Evolutionary conservation across 2,888 invertebrate genomes (phyloP).

Genomic region (Lithophane socia): DNA sequence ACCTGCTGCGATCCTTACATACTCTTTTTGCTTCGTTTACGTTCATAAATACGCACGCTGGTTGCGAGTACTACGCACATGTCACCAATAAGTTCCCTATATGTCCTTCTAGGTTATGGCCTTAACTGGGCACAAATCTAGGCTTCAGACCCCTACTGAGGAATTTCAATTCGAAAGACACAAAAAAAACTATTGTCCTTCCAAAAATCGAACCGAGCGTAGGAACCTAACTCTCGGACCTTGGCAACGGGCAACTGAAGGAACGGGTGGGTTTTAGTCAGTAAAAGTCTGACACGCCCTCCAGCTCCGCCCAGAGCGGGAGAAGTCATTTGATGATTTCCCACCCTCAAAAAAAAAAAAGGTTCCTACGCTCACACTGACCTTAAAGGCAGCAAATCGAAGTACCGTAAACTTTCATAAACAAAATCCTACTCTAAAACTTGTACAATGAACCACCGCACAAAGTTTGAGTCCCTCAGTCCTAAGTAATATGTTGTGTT

Average conservation of each 20-base stretch:
- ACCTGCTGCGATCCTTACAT: not conserved
- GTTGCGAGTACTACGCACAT: too few species aligned
- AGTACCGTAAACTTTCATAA: not conserved
- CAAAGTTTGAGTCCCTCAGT: conserved; percentile 48
- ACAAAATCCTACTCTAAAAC: conserved; percentile 14
- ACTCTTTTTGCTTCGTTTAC: not conserved
- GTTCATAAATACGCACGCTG: too few species aligned
- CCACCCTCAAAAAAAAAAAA: too few species aligned
- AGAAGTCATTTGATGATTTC: too few species aligned
- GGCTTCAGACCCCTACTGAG: too few species aligned
- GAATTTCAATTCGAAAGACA: not conserved
- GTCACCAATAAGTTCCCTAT: not conserved
- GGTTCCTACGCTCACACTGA: not conserved
- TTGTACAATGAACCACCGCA: conserved; percentile 25
- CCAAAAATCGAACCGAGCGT: not conserved
- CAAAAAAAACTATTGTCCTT: not conserved
- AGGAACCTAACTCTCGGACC: too few species aligned
- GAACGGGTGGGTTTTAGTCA: too few species aligned
- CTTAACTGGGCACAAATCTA: not conserved
- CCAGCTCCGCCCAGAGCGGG: too few species aligned
- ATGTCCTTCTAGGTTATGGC: not conserved
- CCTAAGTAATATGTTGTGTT: conserved; percentile 61
- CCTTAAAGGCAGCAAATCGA: not conserved
- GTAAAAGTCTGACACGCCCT: too few species aligned
- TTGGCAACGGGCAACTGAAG: too few species aligned